Evolutionary conservation across 1,140 invertebrate genomes (phyloP).

Genomic region (Leguminivora glycinivorella): DNA sequence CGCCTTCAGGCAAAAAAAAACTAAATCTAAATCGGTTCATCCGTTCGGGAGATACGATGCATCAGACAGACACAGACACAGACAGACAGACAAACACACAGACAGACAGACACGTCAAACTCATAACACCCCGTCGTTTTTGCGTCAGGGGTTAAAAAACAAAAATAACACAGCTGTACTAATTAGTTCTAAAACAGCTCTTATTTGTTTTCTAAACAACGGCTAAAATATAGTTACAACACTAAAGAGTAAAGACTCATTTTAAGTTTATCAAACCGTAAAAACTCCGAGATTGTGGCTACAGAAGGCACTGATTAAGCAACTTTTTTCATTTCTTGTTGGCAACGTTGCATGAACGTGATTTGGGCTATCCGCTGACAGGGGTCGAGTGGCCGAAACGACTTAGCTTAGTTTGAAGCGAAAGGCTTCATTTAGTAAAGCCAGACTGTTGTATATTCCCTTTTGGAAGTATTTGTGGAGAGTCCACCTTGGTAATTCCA

Average conservation of each 20-base stretch:
- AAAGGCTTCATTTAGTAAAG: not conserved
- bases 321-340: constrained; percentile 29
- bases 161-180: no score
- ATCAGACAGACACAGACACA: no score
- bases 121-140: no score
- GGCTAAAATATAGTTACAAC: not conserved
- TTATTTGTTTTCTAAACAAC: not conserved
- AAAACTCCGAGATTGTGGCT: not conserved
- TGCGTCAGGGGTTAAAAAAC: no score
- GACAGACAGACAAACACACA: no score
- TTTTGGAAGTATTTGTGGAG: not conserved
- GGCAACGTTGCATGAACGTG: constrained; percentile 18
- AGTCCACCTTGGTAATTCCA: not conserved
- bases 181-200: no score
- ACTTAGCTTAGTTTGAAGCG: not conserved
- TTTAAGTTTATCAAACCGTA: constrained; percentile 13
- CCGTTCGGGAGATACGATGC: no score
- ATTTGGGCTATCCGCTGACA: constrained; percentile 10
- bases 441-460: not conserved
- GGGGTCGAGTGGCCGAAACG: constrained; percentile 5
- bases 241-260: not conserved
- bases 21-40: no score
- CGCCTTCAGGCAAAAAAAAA: no score
- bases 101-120: no score
- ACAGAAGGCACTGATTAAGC: constrained; percentile 22